Conservation (phyloP, 2,113 vertebrate genomes). For the Donacobius atricapilla region DNA sequence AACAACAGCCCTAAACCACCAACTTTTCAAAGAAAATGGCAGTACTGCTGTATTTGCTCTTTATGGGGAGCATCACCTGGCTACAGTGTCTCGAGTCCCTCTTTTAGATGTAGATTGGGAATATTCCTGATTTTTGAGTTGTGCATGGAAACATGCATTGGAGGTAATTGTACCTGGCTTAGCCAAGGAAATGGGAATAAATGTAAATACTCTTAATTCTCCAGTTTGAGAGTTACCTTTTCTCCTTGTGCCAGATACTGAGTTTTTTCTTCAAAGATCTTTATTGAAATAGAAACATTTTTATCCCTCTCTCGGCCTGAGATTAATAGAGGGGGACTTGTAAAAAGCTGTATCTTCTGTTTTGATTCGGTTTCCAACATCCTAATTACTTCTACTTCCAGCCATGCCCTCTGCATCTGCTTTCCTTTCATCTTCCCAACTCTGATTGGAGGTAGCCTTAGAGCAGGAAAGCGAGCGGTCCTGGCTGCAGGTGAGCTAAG, state of each 20-base stretch:
- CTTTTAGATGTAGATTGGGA: neutral
- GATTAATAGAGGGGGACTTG: neutral
- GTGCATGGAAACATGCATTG: accelerated
- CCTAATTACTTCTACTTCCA: neutral
- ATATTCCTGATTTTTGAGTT: neutral
- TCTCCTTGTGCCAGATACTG: neutral
- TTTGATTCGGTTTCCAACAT: constrained; percentile 6
- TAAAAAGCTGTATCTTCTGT: neutral
- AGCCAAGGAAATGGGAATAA: neutral
- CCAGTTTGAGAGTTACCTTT: neutral
- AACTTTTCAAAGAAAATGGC: neutral
- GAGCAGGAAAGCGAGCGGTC: neutral
- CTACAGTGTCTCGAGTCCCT: neutral
- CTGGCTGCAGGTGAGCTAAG: neutral
- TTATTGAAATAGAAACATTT: neutral
- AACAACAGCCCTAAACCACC: neutral
- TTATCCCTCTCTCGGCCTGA: neutral
- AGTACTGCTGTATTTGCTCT: neutral
- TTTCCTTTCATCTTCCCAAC: neutral
- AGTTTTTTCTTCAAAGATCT: neutral
- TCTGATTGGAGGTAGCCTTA: neutral
- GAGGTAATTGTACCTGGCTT: neutral
- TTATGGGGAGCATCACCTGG: neutral
- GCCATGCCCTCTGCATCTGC: neutral
- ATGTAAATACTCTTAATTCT: neutral